A percentile compares a stretch with the other conserved stretches of the same genome.
Evolutionary conservation across 2,888 invertebrate genomes (phyloP).

Genomic region (Mycalesis mineus): DNA sequence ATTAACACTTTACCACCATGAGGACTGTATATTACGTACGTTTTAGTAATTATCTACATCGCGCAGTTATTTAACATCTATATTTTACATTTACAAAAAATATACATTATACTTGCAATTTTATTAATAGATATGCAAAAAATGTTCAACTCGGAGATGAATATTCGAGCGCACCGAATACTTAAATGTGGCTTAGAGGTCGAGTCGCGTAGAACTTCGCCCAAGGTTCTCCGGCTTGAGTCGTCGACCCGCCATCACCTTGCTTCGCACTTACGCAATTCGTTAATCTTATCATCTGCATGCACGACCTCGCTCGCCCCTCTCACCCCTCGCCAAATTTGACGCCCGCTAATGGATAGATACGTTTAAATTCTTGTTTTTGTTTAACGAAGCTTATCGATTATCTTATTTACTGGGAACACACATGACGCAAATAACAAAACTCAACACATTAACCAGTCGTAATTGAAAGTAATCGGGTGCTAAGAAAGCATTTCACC

Average conservation of each 20-base stretch:
- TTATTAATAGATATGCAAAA: conserved; percentile 8
- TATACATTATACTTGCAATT: not conserved
- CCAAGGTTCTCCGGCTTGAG: conserved; percentile 66
- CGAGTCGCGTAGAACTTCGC: conserved; percentile 57
- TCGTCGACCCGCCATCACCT: conserved; percentile 76
- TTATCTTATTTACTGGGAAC: too few species aligned
- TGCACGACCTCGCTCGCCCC: conserved; percentile 63
- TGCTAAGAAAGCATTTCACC: conserved; percentile 12
- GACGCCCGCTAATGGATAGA: conserved; percentile 39
- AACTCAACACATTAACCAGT: not conserved
- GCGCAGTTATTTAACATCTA: too few species aligned
- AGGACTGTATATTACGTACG: too few species aligned
- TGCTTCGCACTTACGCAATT: conserved; percentile 75
- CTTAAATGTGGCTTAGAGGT: conserved; percentile 65
- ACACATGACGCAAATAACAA: not conserved
- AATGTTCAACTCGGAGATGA: conserved; percentile 23
- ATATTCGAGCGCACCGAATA: conserved; percentile 31
- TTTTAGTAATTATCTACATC: too few species aligned
- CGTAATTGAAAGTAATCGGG: not conserved
- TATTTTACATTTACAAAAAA: too few species aligned
- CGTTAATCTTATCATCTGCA: conserved; percentile 75
- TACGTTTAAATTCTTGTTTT: conserved; percentile 24
- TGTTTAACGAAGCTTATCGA: not conserved
- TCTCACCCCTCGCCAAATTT: conserved; percentile 64
- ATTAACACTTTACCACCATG: not conserved